Percentiles rank a stretch among this genome's conserved stretches.
Evolutionary conservation across 2,888 invertebrate species (phyloP).

Genomic region (Eumacrocentrus americanus): DNA sequence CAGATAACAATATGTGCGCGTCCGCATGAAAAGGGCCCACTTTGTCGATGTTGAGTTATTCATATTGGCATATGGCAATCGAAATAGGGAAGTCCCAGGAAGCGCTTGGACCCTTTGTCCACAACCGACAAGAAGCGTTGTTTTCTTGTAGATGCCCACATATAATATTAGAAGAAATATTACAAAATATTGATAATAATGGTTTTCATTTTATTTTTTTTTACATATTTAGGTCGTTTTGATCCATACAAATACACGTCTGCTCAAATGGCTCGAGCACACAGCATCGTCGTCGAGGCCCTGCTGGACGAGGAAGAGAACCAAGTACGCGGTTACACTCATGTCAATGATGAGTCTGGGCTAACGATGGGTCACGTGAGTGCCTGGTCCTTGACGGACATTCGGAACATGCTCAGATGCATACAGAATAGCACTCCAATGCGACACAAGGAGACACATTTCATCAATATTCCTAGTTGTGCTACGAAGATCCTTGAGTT

Average conservation of each 20-base stretch:
- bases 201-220: neutral
- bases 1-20: no score
- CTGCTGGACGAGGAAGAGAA: conserved; percentile 84
- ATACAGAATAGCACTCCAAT: conserved; percentile 89
- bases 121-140: no score
- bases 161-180: conserved; percentile 9
- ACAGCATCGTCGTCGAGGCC: conserved; percentile 84
- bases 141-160: no score
- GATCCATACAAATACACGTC: conserved; percentile 80
- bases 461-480: conserved; percentile 82
- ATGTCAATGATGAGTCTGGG: conserved; percentile 82
- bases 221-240: conserved; percentile 66
- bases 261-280: conserved; percentile 83
- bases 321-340: conserved; percentile 83
- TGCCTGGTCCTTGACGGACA: conserved; percentile 81
- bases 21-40: no score
- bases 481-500: conserved; percentile 85
- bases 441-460: conserved; percentile 88
- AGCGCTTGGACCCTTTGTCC: no score
- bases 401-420: conserved; percentile 77
- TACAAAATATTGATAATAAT: neutral
- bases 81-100: no score
- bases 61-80: no score
- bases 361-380: conserved; percentile 84
- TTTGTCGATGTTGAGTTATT: no score